Evolutionary conservation across 1,140 invertebrate genomes (phyloP).

Genomic region (Scaptomyza hsui): DNA sequence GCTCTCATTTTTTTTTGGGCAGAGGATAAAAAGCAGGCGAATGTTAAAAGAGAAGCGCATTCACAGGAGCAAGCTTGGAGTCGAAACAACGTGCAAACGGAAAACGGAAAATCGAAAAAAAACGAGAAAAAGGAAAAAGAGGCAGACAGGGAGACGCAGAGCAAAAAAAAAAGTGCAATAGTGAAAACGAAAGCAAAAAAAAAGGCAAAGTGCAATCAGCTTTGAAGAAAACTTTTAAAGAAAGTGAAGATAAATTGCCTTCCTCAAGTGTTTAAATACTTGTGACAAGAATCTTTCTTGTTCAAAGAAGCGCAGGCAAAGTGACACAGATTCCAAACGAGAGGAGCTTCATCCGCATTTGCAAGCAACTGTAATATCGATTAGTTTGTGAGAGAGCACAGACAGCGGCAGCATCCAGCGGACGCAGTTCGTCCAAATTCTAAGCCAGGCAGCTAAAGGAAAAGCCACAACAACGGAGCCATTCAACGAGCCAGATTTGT

Average conservation of each 20-base stretch:
- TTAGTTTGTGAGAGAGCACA: conserved; percentile 11
- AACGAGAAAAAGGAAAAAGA: neutral
- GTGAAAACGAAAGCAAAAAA: conserved; percentile 73
- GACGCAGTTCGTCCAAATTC: conserved; percentile 59
- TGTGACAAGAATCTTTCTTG: neutral
- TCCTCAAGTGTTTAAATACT: too few species aligned
- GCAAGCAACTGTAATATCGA: conserved; percentile 22
- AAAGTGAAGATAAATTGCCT: neutral
- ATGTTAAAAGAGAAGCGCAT: conserved; percentile 46
- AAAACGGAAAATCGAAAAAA: conserved; percentile 24
- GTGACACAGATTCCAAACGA: conserved; percentile 47
- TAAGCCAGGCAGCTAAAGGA: conserved; percentile 37
- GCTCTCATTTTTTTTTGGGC: conserved; percentile 29
- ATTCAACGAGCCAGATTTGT: conserved; percentile 57
- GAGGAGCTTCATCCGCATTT: neutral
- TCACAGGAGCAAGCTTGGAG: conserved; percentile 62
- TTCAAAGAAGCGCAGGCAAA: neutral
- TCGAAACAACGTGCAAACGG: conserved; percentile 41
- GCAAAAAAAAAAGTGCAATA: conserved; percentile 43
- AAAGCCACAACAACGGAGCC: conserved; percentile 83
- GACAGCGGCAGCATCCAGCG: neutral
- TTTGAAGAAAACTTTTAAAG: neutral
- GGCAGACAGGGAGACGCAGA: neutral
- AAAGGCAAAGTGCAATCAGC: conserved; percentile 5
- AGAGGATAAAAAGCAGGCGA: conserved; percentile 51